Percentiles rank a stretch among this genome's conserved stretches.
Conservation (phyloP, 92 coral and sea anemone species). For the Actinostola sp. region DNA sequence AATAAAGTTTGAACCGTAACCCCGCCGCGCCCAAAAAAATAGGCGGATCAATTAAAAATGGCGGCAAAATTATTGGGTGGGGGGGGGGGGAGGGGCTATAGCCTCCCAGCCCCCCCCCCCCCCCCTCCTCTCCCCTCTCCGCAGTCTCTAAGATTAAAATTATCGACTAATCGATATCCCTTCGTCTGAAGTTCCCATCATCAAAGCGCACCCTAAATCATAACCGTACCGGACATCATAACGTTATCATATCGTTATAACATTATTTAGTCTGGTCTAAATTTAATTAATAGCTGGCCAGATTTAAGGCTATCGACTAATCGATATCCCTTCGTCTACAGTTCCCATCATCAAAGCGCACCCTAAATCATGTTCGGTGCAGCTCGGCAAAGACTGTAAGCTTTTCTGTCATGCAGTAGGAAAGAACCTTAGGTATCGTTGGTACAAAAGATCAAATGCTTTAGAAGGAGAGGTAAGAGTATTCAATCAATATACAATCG, state of each 20-base stretch:
- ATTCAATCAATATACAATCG: background rate
- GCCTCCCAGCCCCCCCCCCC: too few relatives aligned
- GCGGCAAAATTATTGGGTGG: too few relatives aligned
- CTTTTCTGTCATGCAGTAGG: conserved; percentile 76
- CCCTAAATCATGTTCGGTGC: conserved; percentile 83
- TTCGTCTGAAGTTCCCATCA: conserved; percentile 66
- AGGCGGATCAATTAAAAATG: too few relatives aligned
- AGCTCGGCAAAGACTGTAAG: conserved; percentile 73
- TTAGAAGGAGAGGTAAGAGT: conserved; percentile 76
- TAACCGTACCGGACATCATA: too few relatives aligned
- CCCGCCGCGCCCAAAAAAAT: too few relatives aligned
- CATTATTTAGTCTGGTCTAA: too few relatives aligned
- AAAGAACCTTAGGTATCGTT: conserved; percentile 77
- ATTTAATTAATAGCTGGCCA: too few relatives aligned
- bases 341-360: conserved; percentile 82
- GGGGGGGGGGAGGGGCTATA: too few relatives aligned
- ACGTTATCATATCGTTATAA: too few relatives aligned
- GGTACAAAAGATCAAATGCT: conserved; percentile 73
- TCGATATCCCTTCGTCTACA: conserved; percentile 25
- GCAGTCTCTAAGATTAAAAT: too few relatives aligned
- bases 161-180: background rate
- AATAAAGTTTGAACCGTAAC: too few relatives aligned
- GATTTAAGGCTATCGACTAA: background rate
- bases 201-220: conserved; percentile 77
- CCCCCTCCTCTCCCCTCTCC: too few relatives aligned